These are phyloP conservation scores for Peromyscus leucopus DNA, from an alignment of 2,113 vertebrate genomes.

Conservation along the genomic window DNA sequence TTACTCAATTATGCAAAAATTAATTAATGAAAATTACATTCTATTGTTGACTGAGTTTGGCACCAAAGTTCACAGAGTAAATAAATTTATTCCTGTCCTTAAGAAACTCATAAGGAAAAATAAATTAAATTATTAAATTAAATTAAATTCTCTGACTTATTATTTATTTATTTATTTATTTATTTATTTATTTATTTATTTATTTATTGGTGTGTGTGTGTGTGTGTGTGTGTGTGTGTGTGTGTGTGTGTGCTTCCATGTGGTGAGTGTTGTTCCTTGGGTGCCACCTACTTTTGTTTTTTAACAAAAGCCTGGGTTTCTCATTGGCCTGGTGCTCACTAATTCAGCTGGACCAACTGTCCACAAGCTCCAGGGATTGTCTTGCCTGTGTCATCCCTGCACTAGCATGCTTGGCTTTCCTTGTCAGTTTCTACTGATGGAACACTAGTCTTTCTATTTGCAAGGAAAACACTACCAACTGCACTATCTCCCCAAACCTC, in stretches of 20 bases:
- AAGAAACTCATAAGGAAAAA: neutral
- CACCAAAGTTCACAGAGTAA: neutral
- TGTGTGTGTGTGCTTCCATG: neutral
- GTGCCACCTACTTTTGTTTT: neutral
- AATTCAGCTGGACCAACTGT: neutral
- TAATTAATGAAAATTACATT: conserved; percentile 20
- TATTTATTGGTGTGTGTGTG: neutral
- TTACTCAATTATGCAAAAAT: neutral
- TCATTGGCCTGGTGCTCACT: neutral
- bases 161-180: neutral
- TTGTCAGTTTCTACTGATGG: neutral
- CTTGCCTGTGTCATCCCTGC: neutral
- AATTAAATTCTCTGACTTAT: neutral
- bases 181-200: neutral
- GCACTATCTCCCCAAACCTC: neutral
- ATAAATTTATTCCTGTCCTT: neutral
- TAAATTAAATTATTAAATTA: neutral
- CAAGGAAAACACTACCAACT: neutral
- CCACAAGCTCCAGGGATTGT: neutral
- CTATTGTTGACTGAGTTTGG: neutral
- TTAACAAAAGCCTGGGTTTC: neutral
- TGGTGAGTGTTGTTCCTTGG: neutral
- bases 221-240: neutral
- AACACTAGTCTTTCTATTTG: no score
- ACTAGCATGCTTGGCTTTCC: neutral